Evolutionary conservation across 2,797 vertebrate genomes (phyloP).

Genomic region (Anguilla anguilla): DNA sequence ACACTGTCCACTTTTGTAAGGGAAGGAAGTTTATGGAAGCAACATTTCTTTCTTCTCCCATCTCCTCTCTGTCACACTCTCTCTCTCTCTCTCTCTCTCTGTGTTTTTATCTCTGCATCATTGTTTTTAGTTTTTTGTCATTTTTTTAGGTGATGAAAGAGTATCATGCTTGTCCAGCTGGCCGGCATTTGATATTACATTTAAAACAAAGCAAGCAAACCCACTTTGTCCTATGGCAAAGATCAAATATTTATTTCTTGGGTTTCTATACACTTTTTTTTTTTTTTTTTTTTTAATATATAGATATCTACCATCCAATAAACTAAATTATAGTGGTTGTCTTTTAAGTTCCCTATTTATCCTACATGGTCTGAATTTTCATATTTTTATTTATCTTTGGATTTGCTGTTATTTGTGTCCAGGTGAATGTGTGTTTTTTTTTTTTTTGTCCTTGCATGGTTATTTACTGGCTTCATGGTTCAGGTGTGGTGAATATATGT

Average conservation of each 20-base stretch:
- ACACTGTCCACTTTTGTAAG: constrained; percentile 43
- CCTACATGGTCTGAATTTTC: background rate
- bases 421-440: no score
- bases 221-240: background rate
- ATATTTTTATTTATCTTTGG: background rate
- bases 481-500: background rate
- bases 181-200: background rate
- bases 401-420: background rate
- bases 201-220: background rate
- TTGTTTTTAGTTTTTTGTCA: background rate
- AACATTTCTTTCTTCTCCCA: background rate
- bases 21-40: constrained; percentile 37
- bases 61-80: background rate
- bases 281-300: background rate
- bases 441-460: background rate
- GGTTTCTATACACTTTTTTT: no score
- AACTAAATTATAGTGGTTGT: background rate
- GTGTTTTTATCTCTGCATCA: background rate
- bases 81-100: background rate
- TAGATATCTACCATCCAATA: background rate
- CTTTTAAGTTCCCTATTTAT: background rate
- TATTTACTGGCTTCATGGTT: background rate
- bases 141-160: background rate
- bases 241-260: no score
- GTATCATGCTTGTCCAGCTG: background rate